phyloP scores from a whole-genome alignment of 2,888 invertebrate species.

The Hoplodrina blanda region DNA sequence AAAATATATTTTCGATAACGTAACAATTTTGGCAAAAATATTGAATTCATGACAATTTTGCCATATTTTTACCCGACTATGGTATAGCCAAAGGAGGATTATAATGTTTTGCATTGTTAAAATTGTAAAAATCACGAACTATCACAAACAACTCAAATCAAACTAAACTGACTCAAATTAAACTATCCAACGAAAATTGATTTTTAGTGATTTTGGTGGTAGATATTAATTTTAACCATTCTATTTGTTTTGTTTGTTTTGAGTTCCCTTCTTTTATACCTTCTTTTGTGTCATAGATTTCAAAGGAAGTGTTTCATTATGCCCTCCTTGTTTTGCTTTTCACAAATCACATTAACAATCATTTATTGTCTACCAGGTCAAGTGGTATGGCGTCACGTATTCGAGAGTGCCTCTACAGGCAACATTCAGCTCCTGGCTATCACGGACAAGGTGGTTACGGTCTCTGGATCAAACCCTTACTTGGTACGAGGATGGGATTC shows the following conservation, averaged over 20 bases:
- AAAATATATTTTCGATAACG: too few species aligned
- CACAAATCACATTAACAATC: background rate
- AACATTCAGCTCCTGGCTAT: slow-evolving; percentile 92
- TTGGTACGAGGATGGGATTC: slow-evolving; percentile 95
- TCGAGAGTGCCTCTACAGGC: slow-evolving; percentile 92
- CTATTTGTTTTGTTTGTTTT: background rate
- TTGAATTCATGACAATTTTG: too few species aligned
- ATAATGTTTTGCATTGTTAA: background rate
- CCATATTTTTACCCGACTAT: too few species aligned
- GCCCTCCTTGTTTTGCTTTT: background rate
- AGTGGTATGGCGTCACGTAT: slow-evolving; percentile 95
- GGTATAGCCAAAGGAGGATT: too few species aligned
- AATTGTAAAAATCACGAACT: too few species aligned
- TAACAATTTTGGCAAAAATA: too few species aligned
- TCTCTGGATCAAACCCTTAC: slow-evolving; percentile 94
- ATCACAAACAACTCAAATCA: too few species aligned
- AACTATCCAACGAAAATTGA: too few species aligned
- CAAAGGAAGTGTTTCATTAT: background rate
- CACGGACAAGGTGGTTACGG: slow-evolving; percentile 92
- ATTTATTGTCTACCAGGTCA: slow-evolving; percentile 88
- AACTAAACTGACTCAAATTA: too few species aligned
- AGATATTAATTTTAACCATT: too few species aligned
- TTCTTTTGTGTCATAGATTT: background rate
- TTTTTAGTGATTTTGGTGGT: too few species aligned
- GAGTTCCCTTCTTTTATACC: background rate